Evolutionary conservation across 2,888 invertebrate species (phyloP).

Genomic region (Dusona sp.): DNA sequence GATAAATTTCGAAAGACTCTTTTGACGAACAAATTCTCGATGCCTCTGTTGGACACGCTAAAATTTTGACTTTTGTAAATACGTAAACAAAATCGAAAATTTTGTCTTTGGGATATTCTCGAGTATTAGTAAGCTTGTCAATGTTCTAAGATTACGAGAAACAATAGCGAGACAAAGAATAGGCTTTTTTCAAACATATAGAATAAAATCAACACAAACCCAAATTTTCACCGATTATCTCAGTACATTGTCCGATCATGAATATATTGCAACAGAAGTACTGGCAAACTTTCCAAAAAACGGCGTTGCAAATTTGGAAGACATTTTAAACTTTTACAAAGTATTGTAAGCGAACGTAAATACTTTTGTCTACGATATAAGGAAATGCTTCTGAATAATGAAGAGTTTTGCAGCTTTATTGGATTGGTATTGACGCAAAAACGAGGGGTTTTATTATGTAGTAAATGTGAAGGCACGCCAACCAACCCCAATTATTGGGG

Average conservation of each 20-base stretch:
- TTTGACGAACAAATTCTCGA: constrained; percentile 68
- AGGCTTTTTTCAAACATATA: too few species aligned
- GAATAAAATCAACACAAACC: too few species aligned
- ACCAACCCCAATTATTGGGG: neutral
- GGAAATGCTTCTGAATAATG: too few species aligned
- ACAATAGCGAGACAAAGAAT: too few species aligned
- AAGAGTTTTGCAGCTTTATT: neutral
- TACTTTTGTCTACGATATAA: too few species aligned
- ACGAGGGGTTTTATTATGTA: neutral
- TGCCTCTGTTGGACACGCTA: constrained; percentile 33
- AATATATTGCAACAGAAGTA: too few species aligned
- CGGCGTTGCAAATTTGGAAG: too few species aligned
- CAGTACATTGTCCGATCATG: too few species aligned
- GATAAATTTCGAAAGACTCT: constrained; percentile 68
- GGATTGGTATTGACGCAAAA: neutral
- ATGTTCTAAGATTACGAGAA: too few species aligned
- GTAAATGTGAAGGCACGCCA: neutral
- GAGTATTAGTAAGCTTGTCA: neutral
- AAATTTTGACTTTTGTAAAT: constrained; percentile 62
- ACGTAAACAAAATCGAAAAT: constrained; percentile 65
- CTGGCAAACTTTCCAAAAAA: too few species aligned
- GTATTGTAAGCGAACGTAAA: neutral
- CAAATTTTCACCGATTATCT: too few species aligned
- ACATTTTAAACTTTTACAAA: too few species aligned
- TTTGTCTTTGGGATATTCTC: constrained; percentile 3